These are phyloP conservation scores for Wiebesia pumilae DNA, from an alignment of 1,140 invertebrate species.

Conservation along the genomic window DNA sequence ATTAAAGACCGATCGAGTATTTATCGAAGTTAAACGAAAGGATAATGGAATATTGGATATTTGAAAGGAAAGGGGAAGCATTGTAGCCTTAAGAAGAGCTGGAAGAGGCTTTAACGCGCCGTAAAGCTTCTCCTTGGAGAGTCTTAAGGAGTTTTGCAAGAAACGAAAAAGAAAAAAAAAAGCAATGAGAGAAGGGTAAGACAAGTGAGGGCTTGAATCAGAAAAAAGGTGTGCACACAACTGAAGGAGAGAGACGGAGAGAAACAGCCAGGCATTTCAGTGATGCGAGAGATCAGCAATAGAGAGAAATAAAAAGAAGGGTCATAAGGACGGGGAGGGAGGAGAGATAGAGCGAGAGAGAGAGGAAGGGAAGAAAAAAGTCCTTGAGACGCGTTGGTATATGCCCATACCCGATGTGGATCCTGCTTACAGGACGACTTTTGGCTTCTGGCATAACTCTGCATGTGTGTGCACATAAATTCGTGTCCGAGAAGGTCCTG, in stretches of 20 bases:
- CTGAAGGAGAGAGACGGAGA: not conserved
- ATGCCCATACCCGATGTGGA: not conserved
- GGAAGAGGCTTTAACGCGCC: conserved; percentile 6
- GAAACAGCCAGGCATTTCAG: not conserved
- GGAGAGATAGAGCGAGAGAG: too few relatives aligned
- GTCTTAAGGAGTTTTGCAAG: conserved; percentile 14
- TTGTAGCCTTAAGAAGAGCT: not conserved
- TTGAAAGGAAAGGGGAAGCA: not conserved
- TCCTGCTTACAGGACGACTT: conserved; percentile 22
- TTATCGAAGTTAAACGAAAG: not conserved
- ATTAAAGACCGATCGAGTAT: conserved; percentile 4
- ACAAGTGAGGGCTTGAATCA: conserved; percentile 30
- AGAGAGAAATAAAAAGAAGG: conserved; percentile 26
- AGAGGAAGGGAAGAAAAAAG: not conserved
- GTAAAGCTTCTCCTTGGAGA: conserved; percentile 12
- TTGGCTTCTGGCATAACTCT: conserved; percentile 12
- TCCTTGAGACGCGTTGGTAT: conserved; percentile 20
- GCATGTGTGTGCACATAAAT: conserved; percentile 25
- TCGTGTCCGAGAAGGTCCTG: conserved; percentile 2
- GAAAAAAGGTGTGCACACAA: conserved; percentile 30
- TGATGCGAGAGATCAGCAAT: conserved; percentile 32
- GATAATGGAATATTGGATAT: not conserved
- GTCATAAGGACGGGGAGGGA: not conserved
- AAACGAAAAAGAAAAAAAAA: not conserved
- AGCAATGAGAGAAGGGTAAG: conserved; percentile 22